These are phyloP conservation scores for Electrophaes corylata DNA, from an alignment of 2,888 invertebrate species.

Conservation along the genomic window DNA sequence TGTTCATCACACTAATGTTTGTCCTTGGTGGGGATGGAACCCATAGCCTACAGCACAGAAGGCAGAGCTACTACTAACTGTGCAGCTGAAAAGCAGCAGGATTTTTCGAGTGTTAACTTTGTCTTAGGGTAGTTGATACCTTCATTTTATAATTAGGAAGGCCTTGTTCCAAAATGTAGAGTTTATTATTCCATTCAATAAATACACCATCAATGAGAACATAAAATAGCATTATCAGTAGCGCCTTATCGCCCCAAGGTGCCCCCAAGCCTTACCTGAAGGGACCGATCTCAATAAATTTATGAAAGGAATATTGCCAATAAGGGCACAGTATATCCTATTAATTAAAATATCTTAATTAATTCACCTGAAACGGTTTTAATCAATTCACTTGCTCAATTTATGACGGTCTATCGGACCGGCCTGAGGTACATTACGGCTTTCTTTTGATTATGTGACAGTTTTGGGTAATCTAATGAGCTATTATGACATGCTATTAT, in stretches of 20 bases:
- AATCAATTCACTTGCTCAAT: constrained; percentile 81
- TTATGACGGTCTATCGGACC: constrained; percentile 78
- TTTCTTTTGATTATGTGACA: constrained; percentile 46
- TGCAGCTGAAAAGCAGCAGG: too few species aligned
- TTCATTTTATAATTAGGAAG: constrained; percentile 6
- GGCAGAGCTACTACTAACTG: too few species aligned
- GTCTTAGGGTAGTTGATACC: not conserved
- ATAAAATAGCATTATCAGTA: constrained; percentile 61
- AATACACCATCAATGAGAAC: constrained; percentile 38
- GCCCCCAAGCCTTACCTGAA: constrained; percentile 58
- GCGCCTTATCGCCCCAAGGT: constrained; percentile 69
- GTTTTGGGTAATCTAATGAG: constrained; percentile 26
- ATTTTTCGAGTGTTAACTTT: too few species aligned
- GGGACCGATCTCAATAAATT: constrained; percentile 82
- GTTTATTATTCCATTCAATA: constrained; percentile 28
- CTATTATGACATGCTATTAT: constrained; percentile 14
- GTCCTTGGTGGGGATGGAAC: too few species aligned
- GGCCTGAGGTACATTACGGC: constrained; percentile 46
- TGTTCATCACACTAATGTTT: too few species aligned
- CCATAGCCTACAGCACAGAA: too few species aligned
- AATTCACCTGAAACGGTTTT: constrained; percentile 84
- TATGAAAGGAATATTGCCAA: constrained; percentile 84
- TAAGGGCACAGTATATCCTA: constrained; percentile 81
- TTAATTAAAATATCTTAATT: constrained; percentile 84
- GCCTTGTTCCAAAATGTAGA: constrained; percentile 6